Percentiles rank a stretch among this genome's conserved stretches.
These are phyloP conservation scores for Pseudomyrmex pallidus DNA, from an alignment of 1,140 invertebrate species.

Conservation along the genomic window DNA sequence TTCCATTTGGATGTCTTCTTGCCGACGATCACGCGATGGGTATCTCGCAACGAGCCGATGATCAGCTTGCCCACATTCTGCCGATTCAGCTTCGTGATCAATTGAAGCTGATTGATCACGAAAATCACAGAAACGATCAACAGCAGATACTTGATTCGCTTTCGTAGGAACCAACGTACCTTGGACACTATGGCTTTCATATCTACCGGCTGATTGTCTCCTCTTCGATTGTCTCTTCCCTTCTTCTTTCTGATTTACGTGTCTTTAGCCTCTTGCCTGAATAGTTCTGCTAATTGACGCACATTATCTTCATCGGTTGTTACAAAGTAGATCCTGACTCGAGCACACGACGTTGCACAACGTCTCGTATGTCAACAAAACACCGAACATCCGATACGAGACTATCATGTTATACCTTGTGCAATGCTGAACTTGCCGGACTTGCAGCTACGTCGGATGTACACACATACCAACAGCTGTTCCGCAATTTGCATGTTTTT, in stretches of 20 bases:
- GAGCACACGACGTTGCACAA: not conserved
- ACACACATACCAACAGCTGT: not conserved
- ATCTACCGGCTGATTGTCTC: slow-evolving; percentile 26
- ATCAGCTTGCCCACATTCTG: slow-evolving; percentile 62
- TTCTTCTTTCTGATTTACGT: too few species aligned
- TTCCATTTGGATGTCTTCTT: slow-evolving; percentile 65
- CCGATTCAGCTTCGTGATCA: slow-evolving; percentile 63
- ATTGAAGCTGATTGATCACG: slow-evolving; percentile 62
- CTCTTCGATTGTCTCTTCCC: not conserved
- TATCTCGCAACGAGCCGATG: slow-evolving; percentile 40
- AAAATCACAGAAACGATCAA: slow-evolving; percentile 63
- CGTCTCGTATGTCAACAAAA: too few species aligned
- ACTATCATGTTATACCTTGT: not conserved
- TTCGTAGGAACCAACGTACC: slow-evolving; percentile 58
- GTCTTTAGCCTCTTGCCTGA: too few species aligned
- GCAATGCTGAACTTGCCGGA: too few species aligned
- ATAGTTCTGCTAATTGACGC: too few species aligned
- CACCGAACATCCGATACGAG: not conserved
- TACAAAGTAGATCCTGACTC: not conserved
- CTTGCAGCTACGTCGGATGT: not conserved
- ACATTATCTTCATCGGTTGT: too few species aligned
- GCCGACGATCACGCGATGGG: slow-evolving; percentile 30
- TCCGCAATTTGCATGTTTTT: not conserved
- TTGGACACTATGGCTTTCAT: slow-evolving; percentile 68
- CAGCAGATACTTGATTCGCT: slow-evolving; percentile 58